Conservation (phyloP, 1,140 invertebrate genomes). For the Hycleus cichorii region DNA sequence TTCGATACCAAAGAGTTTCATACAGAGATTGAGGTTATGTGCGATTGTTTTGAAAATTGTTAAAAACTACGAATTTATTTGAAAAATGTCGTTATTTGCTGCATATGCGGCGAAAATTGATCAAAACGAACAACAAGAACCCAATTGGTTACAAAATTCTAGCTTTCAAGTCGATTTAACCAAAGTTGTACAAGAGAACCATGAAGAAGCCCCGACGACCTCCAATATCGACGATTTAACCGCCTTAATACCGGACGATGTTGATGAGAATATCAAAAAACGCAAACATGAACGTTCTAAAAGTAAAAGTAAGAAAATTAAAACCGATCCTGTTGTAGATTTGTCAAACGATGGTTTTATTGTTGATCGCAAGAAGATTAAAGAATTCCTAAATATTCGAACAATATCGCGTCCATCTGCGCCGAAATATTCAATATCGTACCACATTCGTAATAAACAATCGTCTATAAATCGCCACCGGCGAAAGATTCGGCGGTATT, state of each 20-base stretch:
- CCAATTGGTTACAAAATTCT: slow-evolving; percentile 35
- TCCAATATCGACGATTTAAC: slow-evolving; percentile 14
- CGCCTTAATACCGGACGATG: not conserved
- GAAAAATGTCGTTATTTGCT: slow-evolving; percentile 37
- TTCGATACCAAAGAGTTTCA: no score
- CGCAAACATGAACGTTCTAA: slow-evolving; percentile 4
- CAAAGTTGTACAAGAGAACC: slow-evolving; percentile 19
- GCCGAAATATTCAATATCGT: slow-evolving; percentile 39
- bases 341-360: slow-evolving; percentile 45
- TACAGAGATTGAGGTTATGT: no score
- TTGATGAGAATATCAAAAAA: slow-evolving; percentile 14
- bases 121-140: not conserved
- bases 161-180: slow-evolving; percentile 32
- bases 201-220: slow-evolving; percentile 29
- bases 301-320: slow-evolving; percentile 28
- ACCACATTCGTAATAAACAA: no score
- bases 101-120: slow-evolving; percentile 28
- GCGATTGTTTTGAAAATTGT: no score
- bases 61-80: no score
- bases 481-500: not conserved
- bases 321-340: slow-evolving; percentile 12
- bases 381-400: slow-evolving; percentile 42
- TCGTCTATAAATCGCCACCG: not conserved
- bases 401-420: slow-evolving; percentile 43
- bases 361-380: slow-evolving; percentile 45